Conservation (phyloP, 2,888 invertebrate genomes). For the Neoascia interrupta region DNA sequence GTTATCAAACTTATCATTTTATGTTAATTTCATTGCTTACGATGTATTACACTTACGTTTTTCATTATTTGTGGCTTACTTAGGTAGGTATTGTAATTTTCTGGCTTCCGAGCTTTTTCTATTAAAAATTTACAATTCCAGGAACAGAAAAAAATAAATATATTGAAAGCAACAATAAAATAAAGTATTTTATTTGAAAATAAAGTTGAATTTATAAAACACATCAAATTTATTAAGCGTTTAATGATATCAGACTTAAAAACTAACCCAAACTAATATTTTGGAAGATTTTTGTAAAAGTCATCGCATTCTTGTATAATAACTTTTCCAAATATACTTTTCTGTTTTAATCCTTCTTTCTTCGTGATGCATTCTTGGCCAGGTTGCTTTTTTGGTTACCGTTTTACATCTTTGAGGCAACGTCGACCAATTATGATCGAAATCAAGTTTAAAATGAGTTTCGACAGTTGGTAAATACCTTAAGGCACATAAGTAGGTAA, state of each 20-base stretch:
- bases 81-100: no score
- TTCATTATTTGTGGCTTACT: no score
- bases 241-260: neutral
- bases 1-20: conserved; percentile 3
- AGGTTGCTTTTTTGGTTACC: conserved; percentile 15
- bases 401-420: conserved; percentile 15
- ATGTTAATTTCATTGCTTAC: no score
- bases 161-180: no score
- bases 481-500: conserved; percentile 24
- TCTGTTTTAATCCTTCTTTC: no score
- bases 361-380: conserved; percentile 22
- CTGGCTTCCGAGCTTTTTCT: conserved; percentile 14
- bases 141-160: no score
- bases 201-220: neutral
- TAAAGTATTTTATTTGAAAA: conserved; percentile 7
- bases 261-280: neutral
- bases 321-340: conserved; percentile 14
- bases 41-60: no score
- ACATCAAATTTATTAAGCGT: no score
- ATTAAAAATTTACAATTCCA: no score
- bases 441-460: conserved; percentile 19
- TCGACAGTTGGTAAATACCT: conserved; percentile 23
- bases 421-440: conserved; percentile 20
- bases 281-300: conserved; percentile 1
- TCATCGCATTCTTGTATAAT: conserved; percentile 8